These are phyloP conservation scores for Pluvialis apricaria DNA, from an alignment of 2,113 vertebrate species.

Conservation along the genomic window DNA sequence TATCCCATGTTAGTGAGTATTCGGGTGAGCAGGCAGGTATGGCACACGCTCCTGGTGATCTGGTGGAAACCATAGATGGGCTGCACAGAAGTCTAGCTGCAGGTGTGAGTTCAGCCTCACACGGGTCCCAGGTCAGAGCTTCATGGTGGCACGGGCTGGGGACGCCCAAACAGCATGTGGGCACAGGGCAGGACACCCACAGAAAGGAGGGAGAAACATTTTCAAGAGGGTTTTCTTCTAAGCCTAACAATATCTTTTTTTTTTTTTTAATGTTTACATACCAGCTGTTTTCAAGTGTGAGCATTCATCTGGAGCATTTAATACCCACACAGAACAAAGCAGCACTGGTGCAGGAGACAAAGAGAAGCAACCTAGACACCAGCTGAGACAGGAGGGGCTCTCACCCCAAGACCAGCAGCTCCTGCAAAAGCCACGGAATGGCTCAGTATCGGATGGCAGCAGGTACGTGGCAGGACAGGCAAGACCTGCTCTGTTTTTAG, in stretches of 20 bases:
- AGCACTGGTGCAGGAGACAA: background rate
- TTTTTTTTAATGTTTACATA: background rate
- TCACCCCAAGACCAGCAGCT: background rate
- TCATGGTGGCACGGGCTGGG: background rate
- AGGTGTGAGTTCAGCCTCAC: background rate
- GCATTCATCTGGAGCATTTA: background rate
- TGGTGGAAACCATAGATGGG: background rate
- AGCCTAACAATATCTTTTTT: no score
- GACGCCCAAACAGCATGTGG: background rate
- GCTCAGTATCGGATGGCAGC: background rate
- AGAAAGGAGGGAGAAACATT: background rate
- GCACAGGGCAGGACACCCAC: background rate
- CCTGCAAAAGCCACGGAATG: background rate
- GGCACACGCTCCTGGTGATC: background rate
- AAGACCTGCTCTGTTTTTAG: background rate
- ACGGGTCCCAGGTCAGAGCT: background rate
- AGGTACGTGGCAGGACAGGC: background rate
- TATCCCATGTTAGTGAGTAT: background rate
- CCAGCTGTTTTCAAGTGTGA: background rate
- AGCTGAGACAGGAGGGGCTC: background rate
- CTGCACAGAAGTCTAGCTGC: background rate
- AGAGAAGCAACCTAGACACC: background rate
- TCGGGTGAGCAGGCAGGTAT: background rate
- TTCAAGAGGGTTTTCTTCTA: background rate
- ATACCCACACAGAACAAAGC: background rate